Evolutionary conservation across 2,888 invertebrate species (phyloP).

Genomic region (Branchellion lobata): DNA sequence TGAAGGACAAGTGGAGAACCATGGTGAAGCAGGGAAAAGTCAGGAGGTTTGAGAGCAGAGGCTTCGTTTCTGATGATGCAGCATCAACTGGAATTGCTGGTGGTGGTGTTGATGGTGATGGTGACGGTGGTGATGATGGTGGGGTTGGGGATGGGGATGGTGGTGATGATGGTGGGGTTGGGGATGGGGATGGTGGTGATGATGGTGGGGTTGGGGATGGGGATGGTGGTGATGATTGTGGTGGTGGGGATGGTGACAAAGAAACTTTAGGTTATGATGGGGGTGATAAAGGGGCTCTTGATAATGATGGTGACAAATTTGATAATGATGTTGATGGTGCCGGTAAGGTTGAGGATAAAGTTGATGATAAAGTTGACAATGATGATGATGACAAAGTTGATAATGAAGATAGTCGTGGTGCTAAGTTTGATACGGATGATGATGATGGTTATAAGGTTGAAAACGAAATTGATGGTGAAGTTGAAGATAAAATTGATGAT

Average conservation of each 20-base stretch:
- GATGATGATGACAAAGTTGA: neutral
- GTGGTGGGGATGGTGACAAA: neutral
- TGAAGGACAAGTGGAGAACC: conserved; percentile 37
- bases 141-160: neutral
- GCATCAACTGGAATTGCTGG: neutral
- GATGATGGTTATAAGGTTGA: neutral
- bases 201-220: neutral
- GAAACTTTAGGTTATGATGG: neutral
- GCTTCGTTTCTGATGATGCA: neutral
- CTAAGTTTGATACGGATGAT: neutral
- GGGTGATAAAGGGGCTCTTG: neutral
- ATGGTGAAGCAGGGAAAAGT: conserved; percentile 38
- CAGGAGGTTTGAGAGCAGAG: neutral
- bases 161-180: conserved; percentile 3
- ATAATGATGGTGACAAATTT: neutral
- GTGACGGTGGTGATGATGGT: conserved; percentile 3
- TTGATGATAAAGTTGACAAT: neutral
- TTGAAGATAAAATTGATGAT: neutral
- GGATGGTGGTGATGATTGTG: neutral
- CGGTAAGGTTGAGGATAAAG: conserved; percentile 2
- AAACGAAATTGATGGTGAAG: conserved; percentile 6
- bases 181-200: conserved; percentile 12
- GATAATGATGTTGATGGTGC: conserved; percentile 17
- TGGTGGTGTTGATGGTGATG: conserved; percentile 8
- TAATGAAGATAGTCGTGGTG: neutral